Base-by-base conservation (phyloP, 2,888 invertebrate genomes). In the Teleiodes luculella region DNA sequence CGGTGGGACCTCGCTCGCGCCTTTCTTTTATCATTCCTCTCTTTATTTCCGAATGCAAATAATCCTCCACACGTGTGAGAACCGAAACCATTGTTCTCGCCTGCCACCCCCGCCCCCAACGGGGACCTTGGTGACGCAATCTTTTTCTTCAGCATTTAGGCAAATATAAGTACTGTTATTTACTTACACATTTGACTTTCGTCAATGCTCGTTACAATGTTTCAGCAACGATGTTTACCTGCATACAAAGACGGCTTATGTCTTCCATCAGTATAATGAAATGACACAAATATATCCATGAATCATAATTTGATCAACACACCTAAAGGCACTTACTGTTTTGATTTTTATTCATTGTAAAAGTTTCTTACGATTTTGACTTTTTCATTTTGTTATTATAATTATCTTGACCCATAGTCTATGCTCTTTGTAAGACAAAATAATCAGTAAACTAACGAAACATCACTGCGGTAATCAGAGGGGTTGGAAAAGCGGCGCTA, bases 61-160 rank as follows among this genome's bases (percentile, higher is more conserved):
- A 90, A 90, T 90, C 90, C 89, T 89, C 90, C 90, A 88, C 89
- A 90, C 90, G 90, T 90, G 90, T 90, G 90, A 90, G 90, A 90
- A 90, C 89, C 88, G 88, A 90, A 90, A 89, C 89, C 90, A 89
- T 89, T 89, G 90, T 89, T 89, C 88, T 86, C 86, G 82, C 86
- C 83, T 79, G 79, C 83, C 84, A 74, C 76, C 72, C 74, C 68
- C 28, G 66, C 74, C 78, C 76, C 78, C 83, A 74, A 76, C 75
- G 82, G 83, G 83, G 83, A 86, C 86, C 85, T 87, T 86, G 86
- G 86, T 86, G 88, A 88, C 87, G 86, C 87, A 85, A 88, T 88
- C 86, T 86, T 85, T 85, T 86, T 82, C 86, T 86, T 81, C 80
- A 79, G 79, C 80, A 82, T 85, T 86, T 86, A 87, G 80, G 78